Evolutionary conservation across 2,797 vertebrate genomes (phyloP).

Genomic region (Syngnathus rostellatus): DNA sequence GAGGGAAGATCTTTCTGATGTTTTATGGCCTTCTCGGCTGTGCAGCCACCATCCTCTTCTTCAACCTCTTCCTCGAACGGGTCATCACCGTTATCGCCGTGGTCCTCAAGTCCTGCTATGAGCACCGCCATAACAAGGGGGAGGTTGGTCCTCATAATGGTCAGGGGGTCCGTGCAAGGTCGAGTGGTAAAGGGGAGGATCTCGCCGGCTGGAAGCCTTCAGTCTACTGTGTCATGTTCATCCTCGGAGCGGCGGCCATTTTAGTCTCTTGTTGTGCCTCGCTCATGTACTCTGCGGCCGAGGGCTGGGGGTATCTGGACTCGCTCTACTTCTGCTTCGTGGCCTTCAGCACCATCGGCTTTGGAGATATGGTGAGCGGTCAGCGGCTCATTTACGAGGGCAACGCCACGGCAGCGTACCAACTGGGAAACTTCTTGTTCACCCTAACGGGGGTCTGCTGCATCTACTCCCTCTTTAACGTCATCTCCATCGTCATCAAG

Average conservation of each 20-base stretch:
- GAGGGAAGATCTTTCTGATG: constrained; percentile 90
- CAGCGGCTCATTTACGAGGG: constrained; percentile 76
- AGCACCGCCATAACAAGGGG: constrained; percentile 70
- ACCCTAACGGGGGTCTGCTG: constrained; percentile 93
- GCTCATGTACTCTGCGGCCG: constrained; percentile 80
- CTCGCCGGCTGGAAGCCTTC: constrained; percentile 88
- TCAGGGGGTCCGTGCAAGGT: constrained; percentile 35
- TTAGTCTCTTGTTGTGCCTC: constrained; percentile 89
- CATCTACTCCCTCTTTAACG: constrained; percentile 94
- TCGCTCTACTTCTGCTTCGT: constrained; percentile 96
- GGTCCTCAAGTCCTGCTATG: constrained; percentile 77
- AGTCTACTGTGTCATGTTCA: constrained; percentile 89
- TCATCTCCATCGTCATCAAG: constrained; percentile 94
- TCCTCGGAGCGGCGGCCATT: constrained; percentile 80
- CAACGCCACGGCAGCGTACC: constrained; percentile 72
- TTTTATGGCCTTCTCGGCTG: constrained; percentile 91
- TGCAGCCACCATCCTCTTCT: constrained; percentile 89
- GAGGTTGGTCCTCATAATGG: constrained; percentile 54
- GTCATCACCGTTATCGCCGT: constrained; percentile 87
- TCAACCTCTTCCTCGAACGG: constrained; percentile 92
- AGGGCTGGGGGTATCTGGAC: constrained; percentile 91
- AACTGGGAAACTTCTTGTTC: constrained; percentile 85
- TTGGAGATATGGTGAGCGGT: constrained; percentile 93
- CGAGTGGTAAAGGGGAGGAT: constrained; percentile 47
- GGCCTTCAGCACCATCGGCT: constrained; percentile 95